Conservation (phyloP, 1,140 invertebrate species). For the Drosophila littoralis region DNA sequence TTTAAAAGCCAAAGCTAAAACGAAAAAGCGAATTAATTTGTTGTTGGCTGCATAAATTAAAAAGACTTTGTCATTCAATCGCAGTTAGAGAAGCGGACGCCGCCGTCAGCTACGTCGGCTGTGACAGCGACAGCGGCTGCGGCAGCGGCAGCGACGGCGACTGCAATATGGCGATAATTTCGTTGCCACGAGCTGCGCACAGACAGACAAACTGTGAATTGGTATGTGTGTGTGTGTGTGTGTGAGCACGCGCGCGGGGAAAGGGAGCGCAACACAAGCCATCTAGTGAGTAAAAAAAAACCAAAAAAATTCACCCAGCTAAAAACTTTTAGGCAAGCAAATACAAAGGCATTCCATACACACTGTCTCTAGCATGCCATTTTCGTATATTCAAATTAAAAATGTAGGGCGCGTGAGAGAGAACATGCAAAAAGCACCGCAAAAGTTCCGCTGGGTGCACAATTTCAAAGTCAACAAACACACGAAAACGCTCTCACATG, state of each 20-base stretch:
- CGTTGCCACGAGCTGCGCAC: conserved; percentile 55
- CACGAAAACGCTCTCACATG: conserved; percentile 52
- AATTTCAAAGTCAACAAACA: conserved; percentile 33
- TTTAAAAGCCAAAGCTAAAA: conserved; percentile 54
- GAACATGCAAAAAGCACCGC: neutral
- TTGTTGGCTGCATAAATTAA: conserved; percentile 78
- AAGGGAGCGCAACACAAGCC: neutral
- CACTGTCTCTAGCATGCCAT: too few species aligned
- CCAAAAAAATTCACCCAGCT: conserved; percentile 23
- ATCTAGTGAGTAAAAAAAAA: conserved; percentile 8
- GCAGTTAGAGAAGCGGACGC: conserved; percentile 41
- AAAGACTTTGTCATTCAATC: conserved; percentile 68
- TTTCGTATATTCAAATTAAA: neutral
- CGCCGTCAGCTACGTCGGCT: conserved; percentile 30
- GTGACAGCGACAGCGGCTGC: neutral
- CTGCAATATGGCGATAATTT: conserved; percentile 64
- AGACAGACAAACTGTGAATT: conserved; percentile 15
- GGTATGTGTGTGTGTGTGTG: neutral
- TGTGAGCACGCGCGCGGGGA: neutral
- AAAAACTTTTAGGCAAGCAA: conserved; percentile 3
- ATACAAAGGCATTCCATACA: neutral
- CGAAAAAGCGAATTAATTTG: conserved; percentile 68
- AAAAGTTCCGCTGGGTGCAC: conserved; percentile 17
- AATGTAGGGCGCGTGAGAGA: neutral
- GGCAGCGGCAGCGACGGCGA: conserved; percentile 7